A percentile compares a stretch with the other conserved stretches of the same genome.
Conservation (phyloP, 2,113 vertebrate species). For the Chloroceryle aenea region DNA sequence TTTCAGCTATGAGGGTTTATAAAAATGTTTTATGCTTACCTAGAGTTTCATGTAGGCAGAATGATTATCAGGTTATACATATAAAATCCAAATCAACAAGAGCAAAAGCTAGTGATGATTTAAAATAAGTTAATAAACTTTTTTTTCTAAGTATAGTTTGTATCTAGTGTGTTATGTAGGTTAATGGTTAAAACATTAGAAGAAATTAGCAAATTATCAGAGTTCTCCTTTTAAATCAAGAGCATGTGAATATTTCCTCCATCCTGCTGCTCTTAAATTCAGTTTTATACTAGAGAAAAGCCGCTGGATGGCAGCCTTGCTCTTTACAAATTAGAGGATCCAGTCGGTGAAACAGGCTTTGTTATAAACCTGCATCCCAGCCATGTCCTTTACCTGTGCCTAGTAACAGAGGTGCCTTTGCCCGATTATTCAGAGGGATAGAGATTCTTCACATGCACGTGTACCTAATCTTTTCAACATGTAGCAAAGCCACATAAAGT, state of each 20-base stretch:
- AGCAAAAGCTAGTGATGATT: background rate
- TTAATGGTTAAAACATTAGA: background rate
- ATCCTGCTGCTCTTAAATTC: background rate
- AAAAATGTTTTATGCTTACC: background rate
- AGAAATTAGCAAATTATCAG: background rate
- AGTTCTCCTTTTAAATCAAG: background rate
- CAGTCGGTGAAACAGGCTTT: background rate
- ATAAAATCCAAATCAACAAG: background rate
- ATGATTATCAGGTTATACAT: background rate
- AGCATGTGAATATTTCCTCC: background rate
- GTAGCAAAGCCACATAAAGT: constrained; percentile 68
- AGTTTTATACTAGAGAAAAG: background rate
- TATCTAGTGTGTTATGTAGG: fast-evolving
- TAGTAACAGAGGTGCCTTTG: background rate
- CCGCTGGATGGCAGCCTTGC: constrained; percentile 76
- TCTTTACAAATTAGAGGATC: background rate
- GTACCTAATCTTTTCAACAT: constrained; percentile 79
- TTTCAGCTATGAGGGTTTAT: background rate
- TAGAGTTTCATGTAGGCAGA: background rate
- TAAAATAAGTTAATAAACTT: background rate
- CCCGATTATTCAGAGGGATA: background rate
- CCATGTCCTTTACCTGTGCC: background rate
- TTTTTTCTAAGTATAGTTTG: background rate
- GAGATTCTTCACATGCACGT: constrained; percentile 69
- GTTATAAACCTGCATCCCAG: background rate